Conservation (phyloP, 2,888 invertebrate genomes). For the Criorhina ranunculi region DNA sequence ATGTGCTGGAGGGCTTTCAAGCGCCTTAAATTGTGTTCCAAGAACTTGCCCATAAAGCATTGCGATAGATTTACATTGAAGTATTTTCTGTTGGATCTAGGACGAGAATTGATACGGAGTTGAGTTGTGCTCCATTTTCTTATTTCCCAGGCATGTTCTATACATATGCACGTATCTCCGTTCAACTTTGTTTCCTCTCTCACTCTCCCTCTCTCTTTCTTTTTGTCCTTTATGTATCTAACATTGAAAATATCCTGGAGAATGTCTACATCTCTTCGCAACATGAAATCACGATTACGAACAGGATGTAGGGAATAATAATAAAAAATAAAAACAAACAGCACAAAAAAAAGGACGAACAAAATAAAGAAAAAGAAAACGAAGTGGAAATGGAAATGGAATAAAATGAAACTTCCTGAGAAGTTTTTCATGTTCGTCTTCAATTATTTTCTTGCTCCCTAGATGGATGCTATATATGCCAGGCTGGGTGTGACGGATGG, state of each 20-base stretch:
- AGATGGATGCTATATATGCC: constrained; percentile 1
- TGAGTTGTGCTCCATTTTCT: constrained; percentile 48
- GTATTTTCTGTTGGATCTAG: constrained; percentile 12
- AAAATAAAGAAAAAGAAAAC: constrained; percentile 19
- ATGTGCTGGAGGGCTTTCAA: background rate
- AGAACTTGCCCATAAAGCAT: constrained; percentile 28
- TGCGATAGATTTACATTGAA: constrained; percentile 31
- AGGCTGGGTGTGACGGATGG: constrained; percentile 44
- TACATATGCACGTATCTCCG: constrained; percentile 17
- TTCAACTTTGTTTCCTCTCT: constrained; percentile 4
- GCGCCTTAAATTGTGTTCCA: background rate
- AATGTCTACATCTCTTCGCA: background rate
- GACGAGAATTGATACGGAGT: background rate
- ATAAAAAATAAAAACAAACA: background rate
- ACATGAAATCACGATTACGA: constrained; percentile 37
- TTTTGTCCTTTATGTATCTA: constrained; percentile 37
- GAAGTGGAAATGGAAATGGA: constrained; percentile 52
- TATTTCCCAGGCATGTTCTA: constrained; percentile 40
- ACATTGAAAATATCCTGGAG: constrained; percentile 55
- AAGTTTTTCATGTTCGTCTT: constrained; percentile 59
- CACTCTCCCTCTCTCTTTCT: background rate
- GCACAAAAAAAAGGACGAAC: constrained; percentile 3
- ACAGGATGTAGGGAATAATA: constrained; percentile 1
- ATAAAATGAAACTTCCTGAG: constrained; percentile 60
- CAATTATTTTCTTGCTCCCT: constrained; percentile 52